Evolutionary conservation across 2,113 vertebrate genomes (phyloP).

Genomic region (Girardinichthys multiradiatus): DNA sequence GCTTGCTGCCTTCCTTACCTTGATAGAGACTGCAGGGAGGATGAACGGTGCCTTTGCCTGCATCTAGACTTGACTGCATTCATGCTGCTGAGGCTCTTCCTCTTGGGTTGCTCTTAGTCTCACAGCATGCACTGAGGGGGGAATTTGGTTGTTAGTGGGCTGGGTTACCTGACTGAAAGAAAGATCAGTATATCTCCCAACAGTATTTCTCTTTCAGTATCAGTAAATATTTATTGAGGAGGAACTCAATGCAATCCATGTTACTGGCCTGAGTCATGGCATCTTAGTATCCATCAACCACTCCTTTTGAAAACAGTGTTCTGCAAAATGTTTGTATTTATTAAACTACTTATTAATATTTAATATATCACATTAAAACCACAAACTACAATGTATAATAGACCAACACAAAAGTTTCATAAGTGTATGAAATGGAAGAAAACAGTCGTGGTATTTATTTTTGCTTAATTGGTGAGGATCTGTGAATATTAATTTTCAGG

Average conservation of each 20-base stretch:
- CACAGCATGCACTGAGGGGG: conserved; percentile 10
- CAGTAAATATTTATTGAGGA: background rate
- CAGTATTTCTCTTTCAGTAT: background rate
- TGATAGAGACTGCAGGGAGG: conserved; percentile 22
- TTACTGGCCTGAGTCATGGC: too few species aligned
- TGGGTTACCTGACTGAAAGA: background rate
- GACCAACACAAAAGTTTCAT: too few species aligned
- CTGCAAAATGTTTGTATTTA: background rate
- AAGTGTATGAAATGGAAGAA: too few species aligned
- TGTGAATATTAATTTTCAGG: too few species aligned
- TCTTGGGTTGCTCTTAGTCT: conserved; percentile 12
- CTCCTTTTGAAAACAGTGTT: background rate
- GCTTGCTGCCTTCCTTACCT: conserved; percentile 44
- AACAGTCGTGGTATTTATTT: too few species aligned
- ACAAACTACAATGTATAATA: too few species aligned
- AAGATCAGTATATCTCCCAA: conserved; percentile 2
- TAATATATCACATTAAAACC: too few species aligned
- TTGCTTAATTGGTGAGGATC: too few species aligned
- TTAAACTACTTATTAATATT: background rate
- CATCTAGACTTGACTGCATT: conserved; percentile 36
- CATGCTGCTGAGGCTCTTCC: conserved; percentile 9
- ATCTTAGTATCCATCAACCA: too few species aligned
- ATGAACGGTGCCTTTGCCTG: conserved; percentile 16
- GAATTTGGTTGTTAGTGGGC: conserved; percentile 14
- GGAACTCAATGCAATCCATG: background rate